Base-by-base conservation (phyloP, 1,140 invertebrate genomes). In the Drosophila seguyi region DNA sequence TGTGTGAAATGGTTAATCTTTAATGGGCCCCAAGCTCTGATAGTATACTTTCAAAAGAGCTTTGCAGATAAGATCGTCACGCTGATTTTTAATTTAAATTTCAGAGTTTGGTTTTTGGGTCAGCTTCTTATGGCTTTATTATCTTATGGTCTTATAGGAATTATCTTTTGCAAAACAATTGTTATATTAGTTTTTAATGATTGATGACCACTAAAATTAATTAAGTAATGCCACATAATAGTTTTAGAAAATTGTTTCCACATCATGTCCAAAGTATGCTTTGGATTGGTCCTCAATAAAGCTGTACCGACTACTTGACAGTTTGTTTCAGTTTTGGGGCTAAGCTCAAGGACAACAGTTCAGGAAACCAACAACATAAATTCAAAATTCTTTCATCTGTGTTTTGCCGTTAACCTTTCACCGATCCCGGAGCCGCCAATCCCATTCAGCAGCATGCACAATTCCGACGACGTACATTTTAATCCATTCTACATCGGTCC, bases 401-500 rank as follows among this genome's bases (percentile, higher is more conserved):
- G 22, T 48, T 71, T 41, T 39, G 18, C 18, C 63, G 20, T 55
- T 60, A 39, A 14, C 25, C 18, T 5, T 38, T 45, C 11, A 16
- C 6, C 5, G 39, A 44, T 13, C 8, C 27, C 48, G 34, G 22
- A 16, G 16, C n/a, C 27, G n/a, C 16, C 6, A 6, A 14, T 22
- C n/a, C 20, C 22, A 29, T 22, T 22, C 4, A 16, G 4, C n/a
- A 36, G 7, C 22, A 75, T 75, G 58, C 5, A 3, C 0, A 3
- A 50, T 11, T 29, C 45, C 0, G 76, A 76, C 10, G 84, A 84
- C 18, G 48, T 18, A 6, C 72, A 65, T 14, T 88, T 90, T 44
- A 88, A 88, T 61, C 84, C 84, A 4, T 88, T 88, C 78, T 90
- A 88, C 50, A 90, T 88, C 45, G 84, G 84, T 3, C 84, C 85